Evolutionary conservation across 1,140 invertebrate genomes (phyloP), one percentile per base, ranked within the genome.

Genomic region (Drosophila burlai): DNA sequence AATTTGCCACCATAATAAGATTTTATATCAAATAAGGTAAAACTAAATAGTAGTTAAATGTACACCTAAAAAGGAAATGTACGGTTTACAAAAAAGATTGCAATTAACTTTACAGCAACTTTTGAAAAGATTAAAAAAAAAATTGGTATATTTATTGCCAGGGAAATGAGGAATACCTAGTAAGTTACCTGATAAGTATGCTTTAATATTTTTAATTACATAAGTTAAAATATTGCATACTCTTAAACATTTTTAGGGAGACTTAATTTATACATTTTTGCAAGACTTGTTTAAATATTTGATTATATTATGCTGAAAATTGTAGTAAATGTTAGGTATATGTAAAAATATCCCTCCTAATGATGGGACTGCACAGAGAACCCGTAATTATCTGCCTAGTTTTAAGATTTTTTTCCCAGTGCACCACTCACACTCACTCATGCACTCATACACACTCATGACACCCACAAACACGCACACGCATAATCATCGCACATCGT

Each of bases 401-500:
- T 57, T 11, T 11, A 57, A 11, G 54, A 57, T 11, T 45, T 62
- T 45, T 62, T 62, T n/a, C 13, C 21, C 58, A 29, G 63, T 63
- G 63, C 34, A 55, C 31, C 21, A 55, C 61, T 42, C 49, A 63
- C 58, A 57, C 60, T 62, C 31, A 38, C 15, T 60, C 52, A 43
- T 34, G 21, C 69, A 50, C 59, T 38, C 49, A 69, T 50, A 64
- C 34, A 61, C 40, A 77, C 49, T 46, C 49, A 89, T 40, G 58
- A 54, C 63, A 73, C 52, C 38, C 65, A 65, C 71, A 69, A 46
- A 60, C 52, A 74, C 58, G 34, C 61, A 69, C 55, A 62, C 50
- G 54, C 67, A 63, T 69, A 72, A 60, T 54, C 80, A 82, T 57
- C 47, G 55, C 57, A 73, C 67, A 45, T 59, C 68, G 47, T 58